Conservation (phyloP, 2,797 vertebrate species). For the Merluccius polli region DNA sequence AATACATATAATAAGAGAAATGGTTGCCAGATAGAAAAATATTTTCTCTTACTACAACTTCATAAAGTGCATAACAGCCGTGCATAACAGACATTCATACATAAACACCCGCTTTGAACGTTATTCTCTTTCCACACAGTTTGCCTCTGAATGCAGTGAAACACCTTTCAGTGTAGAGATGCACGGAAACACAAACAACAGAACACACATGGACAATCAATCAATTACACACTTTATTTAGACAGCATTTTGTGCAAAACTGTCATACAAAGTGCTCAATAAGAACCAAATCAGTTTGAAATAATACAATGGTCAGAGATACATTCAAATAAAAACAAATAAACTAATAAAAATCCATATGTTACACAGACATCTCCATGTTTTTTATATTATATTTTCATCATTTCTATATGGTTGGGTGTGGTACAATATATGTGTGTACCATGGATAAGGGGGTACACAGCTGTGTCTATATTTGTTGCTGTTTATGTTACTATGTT, state of each 20-base stretch:
- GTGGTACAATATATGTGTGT: too few relatives aligned
- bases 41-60: too few relatives aligned
- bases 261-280: not conserved
- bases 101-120: not conserved
- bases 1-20: too few relatives aligned
- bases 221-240: not conserved
- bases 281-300: not conserved
- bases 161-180: not conserved
- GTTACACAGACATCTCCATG: not conserved
- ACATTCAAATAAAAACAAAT: too few relatives aligned
- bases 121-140: too few relatives aligned
- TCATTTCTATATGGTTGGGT: too few relatives aligned
- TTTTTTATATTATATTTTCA: too few relatives aligned
- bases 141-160: not conserved
- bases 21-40: too few relatives aligned
- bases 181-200: not conserved
- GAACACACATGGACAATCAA: not conserved
- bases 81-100: not conserved
- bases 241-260: not conserved
- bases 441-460: too few relatives aligned
- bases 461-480: too few relatives aligned
- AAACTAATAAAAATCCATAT: not conserved
- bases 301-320: not conserved
- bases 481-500: too few relatives aligned
- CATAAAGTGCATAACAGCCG: too few relatives aligned